phyloP scores from a whole-genome alignment of 1,140 invertebrate species.

The Drosophila subobscura region DNA sequence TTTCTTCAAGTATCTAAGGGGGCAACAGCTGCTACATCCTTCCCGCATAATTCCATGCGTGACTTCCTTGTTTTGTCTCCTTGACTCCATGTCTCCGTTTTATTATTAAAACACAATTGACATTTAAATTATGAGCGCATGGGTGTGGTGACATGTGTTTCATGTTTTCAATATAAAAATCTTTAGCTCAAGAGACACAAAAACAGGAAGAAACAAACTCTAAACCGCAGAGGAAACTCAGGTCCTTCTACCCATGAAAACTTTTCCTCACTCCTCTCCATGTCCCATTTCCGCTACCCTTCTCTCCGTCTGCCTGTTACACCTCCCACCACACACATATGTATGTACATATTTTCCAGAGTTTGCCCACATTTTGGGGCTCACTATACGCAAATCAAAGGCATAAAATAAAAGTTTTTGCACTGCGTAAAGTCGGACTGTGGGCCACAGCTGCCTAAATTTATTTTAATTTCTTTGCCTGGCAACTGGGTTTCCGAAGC shows the following conservation, averaged over 20 bases:
- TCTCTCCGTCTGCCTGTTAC: not conserved
- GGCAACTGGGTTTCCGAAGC: conserved; percentile 28
- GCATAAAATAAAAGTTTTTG: conserved; percentile 82
- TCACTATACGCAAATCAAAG: conserved; percentile 56
- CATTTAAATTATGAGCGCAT: conserved; percentile 43
- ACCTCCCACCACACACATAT: conserved; percentile 1
- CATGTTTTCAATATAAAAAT: conserved; percentile 14
- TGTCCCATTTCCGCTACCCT: not conserved
- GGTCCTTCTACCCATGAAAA: not conserved
- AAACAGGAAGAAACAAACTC: conserved; percentile 13
- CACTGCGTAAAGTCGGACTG: conserved; percentile 65
- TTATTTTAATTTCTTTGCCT: conserved; percentile 77
- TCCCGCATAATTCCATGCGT: conserved; percentile 34
- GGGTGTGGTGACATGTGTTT: conserved; percentile 30
- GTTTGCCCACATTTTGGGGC: conserved; percentile 62
- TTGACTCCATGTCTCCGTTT: conserved; percentile 16
- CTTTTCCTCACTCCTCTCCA: conserved; percentile 6
- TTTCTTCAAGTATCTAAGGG: too few species aligned
- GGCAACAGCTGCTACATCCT: conserved; percentile 24
- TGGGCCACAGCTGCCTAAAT: conserved; percentile 75
- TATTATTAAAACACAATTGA: conserved; percentile 79
- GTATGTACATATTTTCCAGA: conserved; percentile 22
- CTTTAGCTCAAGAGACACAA: not conserved
- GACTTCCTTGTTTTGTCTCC: conserved; percentile 14
- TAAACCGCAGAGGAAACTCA: conserved; percentile 7